Evolutionary conservation across 30 jellyfish, hydroid and myxozoan species (phyloP).

Genomic region (Sanderia malayensis): DNA sequence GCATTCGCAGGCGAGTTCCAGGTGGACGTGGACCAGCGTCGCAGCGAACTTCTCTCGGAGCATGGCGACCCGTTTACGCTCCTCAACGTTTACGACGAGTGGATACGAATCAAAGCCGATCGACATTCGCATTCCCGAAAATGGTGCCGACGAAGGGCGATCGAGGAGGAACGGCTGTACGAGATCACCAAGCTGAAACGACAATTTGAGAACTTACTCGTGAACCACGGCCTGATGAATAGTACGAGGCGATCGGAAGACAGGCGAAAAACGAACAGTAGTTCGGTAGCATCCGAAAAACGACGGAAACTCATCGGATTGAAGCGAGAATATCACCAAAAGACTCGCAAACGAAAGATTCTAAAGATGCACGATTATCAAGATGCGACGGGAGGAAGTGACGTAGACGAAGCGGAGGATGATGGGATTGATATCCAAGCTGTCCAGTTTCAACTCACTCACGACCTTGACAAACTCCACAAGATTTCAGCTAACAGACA

Average conservation of each 20-base stretch:
- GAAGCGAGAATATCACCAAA: slow-evolving; percentile 69
- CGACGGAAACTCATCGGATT: slow-evolving; percentile 68
- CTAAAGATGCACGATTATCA: slow-evolving; percentile 61
- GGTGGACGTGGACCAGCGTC: slow-evolving; percentile 75
- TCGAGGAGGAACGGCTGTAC: slow-evolving; percentile 96
- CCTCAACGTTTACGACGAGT: slow-evolving; percentile 83
- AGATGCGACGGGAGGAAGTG: slow-evolving; percentile 61
- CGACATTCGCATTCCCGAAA: slow-evolving; percentile 66
- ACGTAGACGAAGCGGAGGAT: slow-evolving; percentile 68
- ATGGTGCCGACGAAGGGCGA: slow-evolving; percentile 93
- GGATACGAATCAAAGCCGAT: slow-evolving; percentile 86
- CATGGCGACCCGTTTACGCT: slow-evolving; percentile 97
- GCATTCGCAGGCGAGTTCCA: slow-evolving; percentile 72
- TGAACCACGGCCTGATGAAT: slow-evolving; percentile 61
- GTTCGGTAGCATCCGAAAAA: slow-evolving; percentile 10
- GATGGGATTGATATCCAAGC: slow-evolving; percentile 86
- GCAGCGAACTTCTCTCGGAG: slow-evolving; percentile 74
- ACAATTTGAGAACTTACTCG: slow-evolving; percentile 81
- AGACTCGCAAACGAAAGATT: slow-evolving; percentile 75
- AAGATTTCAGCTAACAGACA: slow-evolving; percentile 55
- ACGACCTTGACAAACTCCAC: slow-evolving; percentile 65
- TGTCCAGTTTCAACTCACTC: slow-evolving; percentile 81
- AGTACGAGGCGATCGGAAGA: background rate
- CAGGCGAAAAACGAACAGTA: background rate
- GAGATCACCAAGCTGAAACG: slow-evolving; percentile 88